Base-by-base conservation (phyloP, 2,888 invertebrate species). In the Sarcophaga caerulescens region DNA sequence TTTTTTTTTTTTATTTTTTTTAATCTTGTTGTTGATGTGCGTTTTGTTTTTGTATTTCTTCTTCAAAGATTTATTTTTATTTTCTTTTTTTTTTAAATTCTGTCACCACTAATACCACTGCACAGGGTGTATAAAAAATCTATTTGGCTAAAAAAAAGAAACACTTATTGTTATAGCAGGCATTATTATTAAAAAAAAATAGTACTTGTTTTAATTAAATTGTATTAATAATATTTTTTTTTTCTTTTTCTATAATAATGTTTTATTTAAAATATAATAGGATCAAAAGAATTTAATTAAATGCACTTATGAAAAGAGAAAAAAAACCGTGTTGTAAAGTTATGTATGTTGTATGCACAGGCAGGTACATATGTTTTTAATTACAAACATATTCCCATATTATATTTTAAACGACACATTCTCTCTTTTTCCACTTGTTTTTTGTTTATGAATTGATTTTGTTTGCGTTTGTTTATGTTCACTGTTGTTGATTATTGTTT, bases 281-380 rank as follows among this genome's bases (percentile, higher is more conserved):
- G 74, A 69, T 45, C 21, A 76, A 35, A 66, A 35, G 8, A 35
- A 35, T 35, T 35, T 35, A 10, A 45, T 78, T 68, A 78, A 78
- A 78, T 78, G 77, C 77, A 78, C 17, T 52, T 52, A 60, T 77
- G n/a, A 35, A 76, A 19, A 35, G 35, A 25, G 17, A 17, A 11
- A 35, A 19, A 10, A 35, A 35, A 35, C 35, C 35, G 10, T 10
- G 8, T 35, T 35, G 35, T 35, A 35, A 35, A 35, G 10, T 35
- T 35, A 35, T 35, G 10, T 35, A 35, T 35, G 35, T 10, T 35
- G 35, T 35, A 35, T 35, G 10, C 35, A 35, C 35, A 35, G 6
- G 6, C 35, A 35, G 2, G 35, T 35, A n/a, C n/a, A n/a, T n/a
- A 35, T 35, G 35, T 35, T 10, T 35, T 35, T 35, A 35, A 35